Evolutionary conservation across 2,113 vertebrate species (phyloP), one percentile per base, ranked within the genome.

Genomic region (Helogale parvula): DNA sequence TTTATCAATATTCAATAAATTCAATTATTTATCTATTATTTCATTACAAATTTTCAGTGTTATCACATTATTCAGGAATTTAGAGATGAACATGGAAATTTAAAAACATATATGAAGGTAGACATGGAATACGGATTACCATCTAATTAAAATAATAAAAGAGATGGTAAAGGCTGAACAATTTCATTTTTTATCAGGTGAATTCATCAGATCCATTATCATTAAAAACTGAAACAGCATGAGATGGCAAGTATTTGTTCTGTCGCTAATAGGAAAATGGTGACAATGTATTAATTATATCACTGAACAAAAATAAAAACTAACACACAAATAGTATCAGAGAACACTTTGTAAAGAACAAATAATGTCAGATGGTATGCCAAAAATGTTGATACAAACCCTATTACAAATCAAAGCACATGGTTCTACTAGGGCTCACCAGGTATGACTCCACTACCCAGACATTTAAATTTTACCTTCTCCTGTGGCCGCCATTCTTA

Each of bases 401-500:
- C 11, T 45, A n/a, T 81, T 33, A 74, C 65, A 88, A 88, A 35
- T 60, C 88, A n/a, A 95, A 10, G 0, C 76, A 88, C 25, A 38
- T 31, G 19, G 71, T 74, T 91, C 86, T 80, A 65, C 33, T 66
- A 83, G 45, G 47, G 11, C 31, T 82, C 1, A 60, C 52, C 60
- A 33, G 25, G 84, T 95, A 21, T 10, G 9, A 83, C 45, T 90
- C 47, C 52, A 4, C n/a, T 38, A 29, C 63, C 50, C 35, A 90
- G 25, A 25, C 80, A 91, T 45, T 92, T 41, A 74, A 72, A 41
- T 90, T 95, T 94, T 84, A 82, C 84, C 80, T 94, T 95, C 90
- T 94, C 71, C n/a, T 83, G 95, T 72, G 14, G 47, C 31, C 85
- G 38, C 9, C 57, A 66, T 68, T 65, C 54, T 66, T 88, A 90